Evolutionary conservation across 2,797 vertebrate species (phyloP).

Genomic region (Hippoglossus hippoglossus): DNA sequence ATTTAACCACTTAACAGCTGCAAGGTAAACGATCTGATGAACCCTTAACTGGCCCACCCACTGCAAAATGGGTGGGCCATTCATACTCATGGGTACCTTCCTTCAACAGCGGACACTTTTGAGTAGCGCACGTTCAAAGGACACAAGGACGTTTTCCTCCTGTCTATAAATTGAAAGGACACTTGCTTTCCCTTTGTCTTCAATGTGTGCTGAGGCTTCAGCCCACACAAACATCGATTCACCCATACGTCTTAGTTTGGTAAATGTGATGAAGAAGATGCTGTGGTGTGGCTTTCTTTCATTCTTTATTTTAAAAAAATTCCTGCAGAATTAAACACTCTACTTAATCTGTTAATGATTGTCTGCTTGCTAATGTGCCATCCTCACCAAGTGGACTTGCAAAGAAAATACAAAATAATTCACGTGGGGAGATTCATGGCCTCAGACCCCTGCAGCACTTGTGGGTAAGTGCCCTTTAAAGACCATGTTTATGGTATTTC

Average conservation of each 20-base stretch:
- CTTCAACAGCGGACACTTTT: slow-evolving; percentile 11
- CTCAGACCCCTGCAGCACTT: slow-evolving; percentile 36
- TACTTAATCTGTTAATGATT: too few relatives aligned
- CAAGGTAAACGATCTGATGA: slow-evolving; percentile 9
- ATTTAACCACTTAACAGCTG: neutral
- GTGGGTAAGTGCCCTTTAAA: slow-evolving; percentile 52
- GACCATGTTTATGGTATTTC: slow-evolving; percentile 45
- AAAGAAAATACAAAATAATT: slow-evolving; percentile 12
- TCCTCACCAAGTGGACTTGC: neutral
- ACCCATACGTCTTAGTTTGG: neutral
- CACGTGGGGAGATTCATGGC: slow-evolving; percentile 18
- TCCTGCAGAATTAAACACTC: too few relatives aligned
- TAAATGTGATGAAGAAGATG: too few relatives aligned
- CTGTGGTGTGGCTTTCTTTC: too few relatives aligned
- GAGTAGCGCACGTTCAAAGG: slow-evolving; percentile 19
- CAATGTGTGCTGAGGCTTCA: neutral
- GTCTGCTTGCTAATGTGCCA: neutral
- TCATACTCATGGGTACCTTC: slow-evolving; percentile 10
- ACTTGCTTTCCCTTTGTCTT: neutral
- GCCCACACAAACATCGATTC: neutral
- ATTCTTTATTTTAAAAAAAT: too few relatives aligned
- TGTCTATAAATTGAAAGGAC: slow-evolving; percentile 15
- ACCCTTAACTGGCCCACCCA: neutral
- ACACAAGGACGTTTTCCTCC: slow-evolving; percentile 26
- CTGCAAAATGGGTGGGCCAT: neutral